Conservation (phyloP, 2,797 vertebrate genomes). For the Myotis myotis region DNA sequence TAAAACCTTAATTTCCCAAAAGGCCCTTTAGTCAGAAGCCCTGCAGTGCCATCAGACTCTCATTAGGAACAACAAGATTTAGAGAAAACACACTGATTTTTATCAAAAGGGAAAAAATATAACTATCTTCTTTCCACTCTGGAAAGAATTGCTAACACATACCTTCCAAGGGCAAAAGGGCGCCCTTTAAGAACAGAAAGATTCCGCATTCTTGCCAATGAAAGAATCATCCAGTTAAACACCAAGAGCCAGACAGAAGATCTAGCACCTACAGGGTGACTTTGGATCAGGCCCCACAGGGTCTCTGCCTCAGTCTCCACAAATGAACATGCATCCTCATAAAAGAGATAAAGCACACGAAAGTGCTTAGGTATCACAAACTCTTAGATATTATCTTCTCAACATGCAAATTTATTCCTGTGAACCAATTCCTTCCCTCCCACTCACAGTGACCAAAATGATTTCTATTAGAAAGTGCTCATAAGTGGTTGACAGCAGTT, state of each 20-base stretch:
- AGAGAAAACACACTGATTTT: slow-evolving; percentile 19
- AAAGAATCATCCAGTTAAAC: slow-evolving; percentile 10
- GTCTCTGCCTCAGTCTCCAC: neutral
- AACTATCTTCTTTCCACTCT: neutral
- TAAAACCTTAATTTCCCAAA: slow-evolving; percentile 20
- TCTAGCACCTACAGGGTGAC: neutral
- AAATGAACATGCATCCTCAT: neutral
- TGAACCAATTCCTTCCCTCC: slow-evolving; percentile 7
- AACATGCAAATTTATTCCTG: neutral
- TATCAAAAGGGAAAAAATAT: neutral
- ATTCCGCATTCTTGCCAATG: slow-evolving; percentile 32
- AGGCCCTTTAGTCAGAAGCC: slow-evolving; percentile 1
- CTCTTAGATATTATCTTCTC: neutral
- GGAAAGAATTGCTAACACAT: slow-evolving; percentile 22
- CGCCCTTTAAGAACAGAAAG: slow-evolving; percentile 19
- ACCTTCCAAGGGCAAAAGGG: neutral
- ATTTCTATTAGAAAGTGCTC: slow-evolving; percentile 27
- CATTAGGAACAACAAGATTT: neutral
- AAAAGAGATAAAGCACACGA: neutral
- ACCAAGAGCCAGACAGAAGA: neutral
- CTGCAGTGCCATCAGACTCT: neutral
- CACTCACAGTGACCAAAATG: neutral
- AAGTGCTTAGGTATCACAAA: neutral
- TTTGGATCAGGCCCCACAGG: neutral
- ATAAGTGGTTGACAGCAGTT: neutral